Evolutionary conservation across 37 sponge, comb jelly and placozoan species (phyloP).

Genomic region (Corticium candelabrum): DNA sequence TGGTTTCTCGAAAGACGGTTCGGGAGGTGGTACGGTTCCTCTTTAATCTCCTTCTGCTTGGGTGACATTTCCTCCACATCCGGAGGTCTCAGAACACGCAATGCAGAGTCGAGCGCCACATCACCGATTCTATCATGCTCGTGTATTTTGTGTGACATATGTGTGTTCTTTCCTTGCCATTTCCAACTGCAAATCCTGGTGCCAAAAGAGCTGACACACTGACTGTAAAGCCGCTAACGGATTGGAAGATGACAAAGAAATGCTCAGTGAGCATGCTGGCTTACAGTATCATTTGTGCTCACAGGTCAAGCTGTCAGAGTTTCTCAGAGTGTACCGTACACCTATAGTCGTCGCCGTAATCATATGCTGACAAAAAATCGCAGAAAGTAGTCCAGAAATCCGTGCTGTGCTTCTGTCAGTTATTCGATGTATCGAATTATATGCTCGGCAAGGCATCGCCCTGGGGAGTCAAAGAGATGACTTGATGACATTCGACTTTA

Average conservation of each 20-base stretch:
- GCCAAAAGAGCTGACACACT: not conserved
- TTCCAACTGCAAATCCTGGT: not conserved
- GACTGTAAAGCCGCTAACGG: not conserved
- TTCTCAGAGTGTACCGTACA: not conserved
- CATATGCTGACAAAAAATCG: not conserved
- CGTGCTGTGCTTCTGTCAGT: conserved; percentile 10
- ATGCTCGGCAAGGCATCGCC: conserved; percentile 32
- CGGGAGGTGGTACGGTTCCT: too few species aligned
- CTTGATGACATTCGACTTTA: not conserved
- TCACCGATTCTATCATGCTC: too few species aligned
- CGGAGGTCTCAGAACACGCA: too few species aligned
- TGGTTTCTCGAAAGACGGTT: too few species aligned
- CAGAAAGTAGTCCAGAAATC: not conserved
- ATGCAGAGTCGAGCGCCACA: too few species aligned
- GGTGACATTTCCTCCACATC: too few species aligned
- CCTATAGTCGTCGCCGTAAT: not conserved
- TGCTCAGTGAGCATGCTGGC: not conserved
- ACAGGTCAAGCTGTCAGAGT: not conserved
- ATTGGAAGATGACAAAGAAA: not conserved
- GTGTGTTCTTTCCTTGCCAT: not conserved
- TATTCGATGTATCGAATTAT: conserved; percentile 20
- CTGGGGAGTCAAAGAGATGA: conserved; percentile 33
- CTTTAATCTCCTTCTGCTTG: too few species aligned
- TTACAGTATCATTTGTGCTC: not conserved
- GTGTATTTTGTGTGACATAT: not conserved